Evolutionary conservation across 2,797 vertebrate species (phyloP).

Genomic region (Argyrosomus regius): DNA sequence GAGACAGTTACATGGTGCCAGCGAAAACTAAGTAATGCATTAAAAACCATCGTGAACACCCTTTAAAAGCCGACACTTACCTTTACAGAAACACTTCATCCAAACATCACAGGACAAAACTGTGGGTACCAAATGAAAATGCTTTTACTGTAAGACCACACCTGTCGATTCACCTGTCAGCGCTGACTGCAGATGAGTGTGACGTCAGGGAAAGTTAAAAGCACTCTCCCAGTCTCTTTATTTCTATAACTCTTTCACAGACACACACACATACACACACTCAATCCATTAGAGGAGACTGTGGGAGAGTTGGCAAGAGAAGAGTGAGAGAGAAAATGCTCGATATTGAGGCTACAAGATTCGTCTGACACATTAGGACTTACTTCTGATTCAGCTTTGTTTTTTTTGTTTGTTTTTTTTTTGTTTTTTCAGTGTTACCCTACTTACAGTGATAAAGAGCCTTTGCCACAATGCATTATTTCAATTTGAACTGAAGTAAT

Average conservation of each 20-base stretch:
- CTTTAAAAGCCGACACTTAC: constrained; percentile 4
- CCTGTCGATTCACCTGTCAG: constrained; percentile 7
- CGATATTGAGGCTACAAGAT: background rate
- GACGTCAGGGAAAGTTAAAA: constrained; percentile 41
- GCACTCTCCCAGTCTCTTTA: constrained; percentile 17
- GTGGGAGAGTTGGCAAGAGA: background rate
- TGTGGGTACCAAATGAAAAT: constrained; percentile 20
- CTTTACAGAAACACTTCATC: constrained; percentile 1
- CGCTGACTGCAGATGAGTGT: background rate
- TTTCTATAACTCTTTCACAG: background rate
- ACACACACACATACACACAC: background rate
- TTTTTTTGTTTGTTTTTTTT: background rate
- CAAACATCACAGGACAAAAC: too few species aligned
- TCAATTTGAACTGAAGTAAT: background rate
- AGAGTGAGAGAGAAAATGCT: background rate
- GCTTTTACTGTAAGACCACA: constrained; percentile 36
- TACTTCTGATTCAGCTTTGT: background rate
- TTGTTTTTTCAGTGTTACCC: background rate
- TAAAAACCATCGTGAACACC: background rate
- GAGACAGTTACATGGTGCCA: too few species aligned
- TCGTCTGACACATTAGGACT: background rate
- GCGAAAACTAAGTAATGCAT: background rate
- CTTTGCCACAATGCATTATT: too few species aligned
- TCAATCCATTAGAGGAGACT: background rate
- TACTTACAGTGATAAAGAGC: background rate